Evolutionary conservation across 2,888 invertebrate genomes (phyloP).

Genomic region (Abrostola triplasia): DNA sequence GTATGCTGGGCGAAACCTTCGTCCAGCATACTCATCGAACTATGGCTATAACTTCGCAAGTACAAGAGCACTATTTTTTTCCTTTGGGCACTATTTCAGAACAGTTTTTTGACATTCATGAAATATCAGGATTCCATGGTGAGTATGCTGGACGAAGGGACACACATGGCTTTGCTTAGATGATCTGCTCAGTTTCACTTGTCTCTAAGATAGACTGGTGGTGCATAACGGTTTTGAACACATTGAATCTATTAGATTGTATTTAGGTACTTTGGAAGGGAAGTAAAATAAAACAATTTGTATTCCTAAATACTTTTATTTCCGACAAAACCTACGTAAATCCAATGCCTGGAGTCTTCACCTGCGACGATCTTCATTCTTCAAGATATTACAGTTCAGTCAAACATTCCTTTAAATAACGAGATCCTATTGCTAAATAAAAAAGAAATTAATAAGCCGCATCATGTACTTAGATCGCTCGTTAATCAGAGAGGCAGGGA

Average conservation of each 20-base stretch:
- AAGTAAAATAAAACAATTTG: slow-evolving; percentile 15
- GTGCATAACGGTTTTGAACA: neutral
- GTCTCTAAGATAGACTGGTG: no score
- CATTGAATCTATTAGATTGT: neutral
- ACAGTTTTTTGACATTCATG: no score
- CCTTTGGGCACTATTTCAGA: no score
- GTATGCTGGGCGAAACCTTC: no score
- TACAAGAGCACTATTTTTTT: no score
- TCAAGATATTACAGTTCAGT: slow-evolving; percentile 27
- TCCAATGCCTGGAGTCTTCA: slow-evolving; percentile 66
- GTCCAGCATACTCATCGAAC: no score
- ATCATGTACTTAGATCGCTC: slow-evolving; percentile 57
- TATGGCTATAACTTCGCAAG: no score
- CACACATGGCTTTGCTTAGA: no score
- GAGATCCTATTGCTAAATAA: slow-evolving; percentile 51
- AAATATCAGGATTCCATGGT: no score
- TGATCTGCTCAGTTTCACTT: no score
- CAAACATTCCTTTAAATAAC: slow-evolving; percentile 33
- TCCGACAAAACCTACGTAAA: slow-evolving; percentile 68
- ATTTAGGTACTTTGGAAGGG: neutral
- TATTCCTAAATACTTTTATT: slow-evolving; percentile 68
- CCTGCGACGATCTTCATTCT: slow-evolving; percentile 53
- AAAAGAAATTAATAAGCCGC: slow-evolving; percentile 38
- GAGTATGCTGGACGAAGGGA: no score
- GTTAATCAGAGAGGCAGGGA: slow-evolving; percentile 70